A percentile compares a stretch with the other conserved stretches of the same genome.
Evolutionary conservation across 2,797 vertebrate genomes (phyloP).

Genomic region (Enteromius argenteus): DNA sequence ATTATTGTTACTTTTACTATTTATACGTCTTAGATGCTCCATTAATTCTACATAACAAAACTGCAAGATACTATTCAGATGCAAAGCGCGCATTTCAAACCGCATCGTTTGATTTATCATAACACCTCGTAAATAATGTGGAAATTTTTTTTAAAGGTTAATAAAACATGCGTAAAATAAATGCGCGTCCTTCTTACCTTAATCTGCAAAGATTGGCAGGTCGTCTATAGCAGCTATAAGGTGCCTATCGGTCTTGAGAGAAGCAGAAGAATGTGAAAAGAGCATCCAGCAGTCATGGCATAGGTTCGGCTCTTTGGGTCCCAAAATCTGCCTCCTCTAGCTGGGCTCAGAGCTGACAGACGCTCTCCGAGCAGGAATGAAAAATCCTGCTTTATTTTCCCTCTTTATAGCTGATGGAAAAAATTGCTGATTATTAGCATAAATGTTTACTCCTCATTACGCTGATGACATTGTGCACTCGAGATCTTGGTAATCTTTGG

Average conservation of each 20-base stretch:
- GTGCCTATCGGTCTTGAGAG: conserved; percentile 68
- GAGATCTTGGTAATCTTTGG: conserved; percentile 99
- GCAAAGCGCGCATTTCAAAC: background rate
- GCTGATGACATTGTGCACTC: conserved; percentile 99
- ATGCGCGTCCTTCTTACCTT: conserved; percentile 57
- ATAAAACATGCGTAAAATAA: background rate
- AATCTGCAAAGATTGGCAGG: conserved; percentile 2
- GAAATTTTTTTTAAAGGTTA: background rate
- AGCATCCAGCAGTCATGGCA: conserved; percentile 66
- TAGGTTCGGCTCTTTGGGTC: conserved; percentile 75
- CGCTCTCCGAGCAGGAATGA: conserved; percentile 95
- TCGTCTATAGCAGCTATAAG: conserved; percentile 64
- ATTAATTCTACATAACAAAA: background rate
- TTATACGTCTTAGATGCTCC: background rate
- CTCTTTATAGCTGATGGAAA: conserved; percentile 99
- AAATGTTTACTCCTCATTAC: conserved; percentile 99
- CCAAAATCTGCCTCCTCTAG: conserved; percentile 78
- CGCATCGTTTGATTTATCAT: background rate
- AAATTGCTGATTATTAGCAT: conserved; percentile 99
- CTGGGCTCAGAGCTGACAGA: conserved; percentile 85
- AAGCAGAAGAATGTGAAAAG: conserved; percentile 70
- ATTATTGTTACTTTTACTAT: background rate
- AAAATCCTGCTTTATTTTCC: conserved; percentile 98
- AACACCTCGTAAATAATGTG: background rate
- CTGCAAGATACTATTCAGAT: background rate